Evolutionary conservation across 2,113 vertebrate genomes (phyloP), one percentile per base, ranked within the genome.

Genomic region (Odocoileus hemionus): DNA sequence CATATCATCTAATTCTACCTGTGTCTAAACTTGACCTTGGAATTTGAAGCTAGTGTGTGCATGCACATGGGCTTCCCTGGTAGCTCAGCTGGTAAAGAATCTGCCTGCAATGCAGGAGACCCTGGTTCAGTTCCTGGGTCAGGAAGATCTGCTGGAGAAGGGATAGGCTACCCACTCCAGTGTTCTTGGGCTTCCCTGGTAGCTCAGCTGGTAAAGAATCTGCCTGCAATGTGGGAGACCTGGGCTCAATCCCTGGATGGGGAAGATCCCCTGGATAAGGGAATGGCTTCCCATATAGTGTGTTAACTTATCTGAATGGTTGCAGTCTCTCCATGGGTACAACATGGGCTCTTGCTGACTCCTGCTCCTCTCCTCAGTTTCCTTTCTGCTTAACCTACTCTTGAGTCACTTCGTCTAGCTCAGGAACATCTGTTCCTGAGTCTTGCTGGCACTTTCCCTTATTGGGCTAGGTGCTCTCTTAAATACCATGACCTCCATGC

Each of bases 181-280:
- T 39, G 10, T 39, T 39, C n/a, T 39, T 70, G 67, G 10, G n/a
- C 67, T 70, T 70, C 67, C n/a, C 67, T 70, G 19, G n/a, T 36
- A n/a, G 17, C 64, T 70, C n/a, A 70, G 64, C n/a, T 70, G n/a
- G 17, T 36, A 36, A 70, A 70, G 67, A 36, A 70, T 70, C 67
- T 36, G 67, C n/a, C n/a, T 23, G 19, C n/a, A 21, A 23, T 36
- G n/a, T 0, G 1, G 67, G 67, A 70, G 64, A 70, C 17, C 19
- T 70, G 67, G 67, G 67, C 10, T 70, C 67, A 23, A 11, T 70
- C 9, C 9, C 67, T 70, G 67, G 67, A 39, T 23, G 21, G 67
- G 10, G 19, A 39, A 12, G 64, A 36, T 70, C n/a, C 64, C n/a
- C 9, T 11, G 64, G 64, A 70, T 19, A 23, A 39, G n/a, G 67